Conservation (phyloP, 2,113 vertebrate species). For the Lepus americanus region DNA sequence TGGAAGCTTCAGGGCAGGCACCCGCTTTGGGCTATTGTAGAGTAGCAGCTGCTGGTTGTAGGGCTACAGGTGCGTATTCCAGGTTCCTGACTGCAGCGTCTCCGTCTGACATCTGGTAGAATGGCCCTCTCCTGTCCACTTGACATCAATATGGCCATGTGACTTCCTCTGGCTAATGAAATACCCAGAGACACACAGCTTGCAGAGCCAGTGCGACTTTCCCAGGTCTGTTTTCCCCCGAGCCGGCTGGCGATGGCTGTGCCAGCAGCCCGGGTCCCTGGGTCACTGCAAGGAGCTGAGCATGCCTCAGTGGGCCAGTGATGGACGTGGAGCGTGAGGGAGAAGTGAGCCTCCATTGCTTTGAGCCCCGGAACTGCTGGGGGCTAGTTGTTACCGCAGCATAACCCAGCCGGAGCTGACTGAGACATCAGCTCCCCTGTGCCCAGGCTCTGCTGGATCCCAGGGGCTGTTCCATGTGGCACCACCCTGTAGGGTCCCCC, state of each 20-base stretch:
- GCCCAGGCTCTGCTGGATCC: rapidly evolving
- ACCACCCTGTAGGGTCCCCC: background rate
- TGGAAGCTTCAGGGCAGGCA: background rate
- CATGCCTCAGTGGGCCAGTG: rapidly evolving
- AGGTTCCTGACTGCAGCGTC: too few species aligned
- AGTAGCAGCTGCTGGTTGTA: too few species aligned
- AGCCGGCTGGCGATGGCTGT: background rate
- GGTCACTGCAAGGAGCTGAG: background rate
- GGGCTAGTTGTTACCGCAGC: background rate
- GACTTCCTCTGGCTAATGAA: background rate
- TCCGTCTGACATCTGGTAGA: background rate
- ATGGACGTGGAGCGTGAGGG: background rate
- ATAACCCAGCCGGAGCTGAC: background rate
- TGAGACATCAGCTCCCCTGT: background rate
- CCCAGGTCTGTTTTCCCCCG: background rate
- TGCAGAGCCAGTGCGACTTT: background rate
- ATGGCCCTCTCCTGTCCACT: background rate
- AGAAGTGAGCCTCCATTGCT: background rate
- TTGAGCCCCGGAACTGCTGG: background rate
- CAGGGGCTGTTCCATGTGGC: background rate
- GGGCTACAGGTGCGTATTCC: background rate
- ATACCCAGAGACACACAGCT: background rate
- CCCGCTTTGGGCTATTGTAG: background rate
- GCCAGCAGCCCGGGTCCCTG: rapidly evolving
- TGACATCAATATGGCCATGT: rapidly evolving